Base-by-base conservation (phyloP, 2,888 invertebrate genomes). In the Agrenia bidenticulata region DNA sequence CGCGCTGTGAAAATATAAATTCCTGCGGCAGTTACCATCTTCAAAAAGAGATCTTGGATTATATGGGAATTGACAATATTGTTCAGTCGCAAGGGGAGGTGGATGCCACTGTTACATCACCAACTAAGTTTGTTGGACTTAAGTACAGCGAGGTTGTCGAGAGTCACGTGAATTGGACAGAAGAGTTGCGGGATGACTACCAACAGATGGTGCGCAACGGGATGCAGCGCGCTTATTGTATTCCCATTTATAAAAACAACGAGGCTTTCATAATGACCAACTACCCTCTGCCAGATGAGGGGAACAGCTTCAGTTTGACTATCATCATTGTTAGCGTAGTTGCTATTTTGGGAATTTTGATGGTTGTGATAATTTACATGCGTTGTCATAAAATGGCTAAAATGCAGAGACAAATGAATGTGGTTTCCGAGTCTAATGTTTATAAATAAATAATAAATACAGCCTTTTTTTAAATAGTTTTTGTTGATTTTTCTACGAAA, bases 21-120 rank as follows among this genome's bases (percentile, higher is more conserved):
- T 53, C 53, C 5, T 53, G 53, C 24, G 53, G 53, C 9, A 53
- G 53, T 23, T 53, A 53, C 21, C 53, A 53, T n/a, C 13, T 7
- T 24, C 53, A 53, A 13, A n/a, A 53, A 23, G 53, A 53, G n/a
- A 23, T 53, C 21, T 5, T 23, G 4, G 21, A 23, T 11, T 53
- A 7, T 23, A 21, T 53, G 21, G 21, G 24, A 53, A 17, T 53
- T n/a, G n/a, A 49, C 9, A n/a, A n/a, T n/a, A 21, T 49, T 5
- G 21, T 23, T 9, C 23, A 53, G 24, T 21, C 4, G 9, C 53
- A 53, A 23, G 53, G 53, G 24, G 53, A 53, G 24, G 24, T 53
- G 15, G 53, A 53, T 23, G 53, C 53, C 4, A 53, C 53, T 21
- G 23, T 53, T 7, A 23, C 7, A 9, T 53, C 53, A 4, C 53